Evolutionary conservation across 2,888 invertebrate genomes (phyloP), one percentile per base, ranked within the genome.

Genomic region (Drosophila ustulata): DNA sequence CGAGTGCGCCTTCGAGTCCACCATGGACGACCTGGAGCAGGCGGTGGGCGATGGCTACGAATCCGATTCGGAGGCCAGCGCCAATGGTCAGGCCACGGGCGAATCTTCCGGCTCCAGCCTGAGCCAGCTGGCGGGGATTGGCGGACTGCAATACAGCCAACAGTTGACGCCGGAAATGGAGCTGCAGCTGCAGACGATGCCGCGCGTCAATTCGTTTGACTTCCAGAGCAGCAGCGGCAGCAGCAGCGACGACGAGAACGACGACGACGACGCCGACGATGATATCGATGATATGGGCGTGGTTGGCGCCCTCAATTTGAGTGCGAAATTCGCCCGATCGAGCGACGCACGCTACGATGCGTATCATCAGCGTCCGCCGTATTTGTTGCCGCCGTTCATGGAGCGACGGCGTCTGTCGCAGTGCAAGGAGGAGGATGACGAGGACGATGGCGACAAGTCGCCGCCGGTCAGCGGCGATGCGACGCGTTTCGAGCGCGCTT

Each of bases 361-460:
- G 11, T 89, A 90, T 59, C 82, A 89, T 28, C 80, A 87, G 61
- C 85, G 92, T 5, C 89, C 92, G 0, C 30, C 78, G 0, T 88
- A 88, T 41, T 85, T 91, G 57, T 91, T 94, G 39, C 93, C 94
- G 76, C 93, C 94, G 1, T 94, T 93, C 82, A 93, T 93, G 62
- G 94, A 94, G 81, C 93, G 95, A 4, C 93, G 96, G 32, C 94
- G 97, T 11, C 92, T 97, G 73, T 97, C 96, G 3, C 96, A 97
- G 92, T 97, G 97, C 90, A 94, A 96, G 68, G 97, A 97, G 90
- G 97, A 97, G 92, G 97, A 97, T 84, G 96, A 97, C 90, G 96
- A 96, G 58, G 96, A 96, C 76, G 76, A 80, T 78, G 80, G 80
- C 7, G 92, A 91, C 3, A 91, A 90, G 51, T 86, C 90, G 3